Base-by-base conservation (phyloP, 2,888 invertebrate genomes). In the Anagyrus pseudococci region DNA sequence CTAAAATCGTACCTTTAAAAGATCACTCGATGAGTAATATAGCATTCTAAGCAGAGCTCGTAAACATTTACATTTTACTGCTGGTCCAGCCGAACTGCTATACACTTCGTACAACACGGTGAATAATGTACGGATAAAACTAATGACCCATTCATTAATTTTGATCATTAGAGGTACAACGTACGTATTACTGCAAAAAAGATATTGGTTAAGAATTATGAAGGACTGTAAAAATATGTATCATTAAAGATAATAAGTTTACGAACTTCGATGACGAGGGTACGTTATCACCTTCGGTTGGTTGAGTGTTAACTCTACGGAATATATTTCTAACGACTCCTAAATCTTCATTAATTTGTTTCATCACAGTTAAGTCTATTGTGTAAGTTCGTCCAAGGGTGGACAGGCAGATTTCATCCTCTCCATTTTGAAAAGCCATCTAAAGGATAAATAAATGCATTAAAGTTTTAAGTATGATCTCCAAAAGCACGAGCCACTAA, bases 311-410 rank as follows among this genome's bases (percentile, higher is more conserved):
- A 33, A 88, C 85, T 73, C 89, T 86, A 46, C 95, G 88, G 81
- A 96, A 96, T 68, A 98, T 94, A 43, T 94, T 91, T 48, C 97
- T 85, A 37, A 96, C 92, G 26, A 95, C 96, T 66, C 98, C 98
- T 0, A 96, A 95, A 81, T 97, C 97, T 84, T 98, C 98, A 82
- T 98, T 98, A 70, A 98, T 94, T 85, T 98, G 97, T 82, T 96
- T 96, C 96, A 98, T 96, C 72, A 95, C 91, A 77, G 94, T 92
- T 77, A 98, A 93, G 84, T 98, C 98, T 70, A 98, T 91, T 1
- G 96, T 96, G 83, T 97, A 98, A 2, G 96, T 95, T 73, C 96
- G 88, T 55, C 96, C 96, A 77, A 95, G 86, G 56, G 96, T 93
- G 62, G 92, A 93, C 70, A 98, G 86, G 77, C 93, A 93, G 71